Evolutionary conservation across 2,797 vertebrate genomes (phyloP), one percentile per base, ranked within the genome.

Genomic region (Cynopterus sphinx): DNA sequence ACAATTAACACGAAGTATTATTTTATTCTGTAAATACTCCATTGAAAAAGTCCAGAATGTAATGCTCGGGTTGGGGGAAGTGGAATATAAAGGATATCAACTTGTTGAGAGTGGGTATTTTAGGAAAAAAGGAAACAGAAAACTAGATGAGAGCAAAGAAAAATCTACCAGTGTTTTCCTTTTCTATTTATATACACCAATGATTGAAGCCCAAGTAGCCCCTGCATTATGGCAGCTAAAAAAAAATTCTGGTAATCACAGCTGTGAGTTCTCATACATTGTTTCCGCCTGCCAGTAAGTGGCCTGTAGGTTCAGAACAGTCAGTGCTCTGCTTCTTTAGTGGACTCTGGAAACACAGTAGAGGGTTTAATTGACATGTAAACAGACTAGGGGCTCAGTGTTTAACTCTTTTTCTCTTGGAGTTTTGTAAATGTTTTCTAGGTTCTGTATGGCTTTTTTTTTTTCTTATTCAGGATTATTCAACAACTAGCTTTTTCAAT

Each of bases 401-500:
- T 67, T 92, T 87, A 81, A 43, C 24, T 55, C 77, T 55, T 90
- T 68, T 77, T 70, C 33, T 85, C 68, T 83, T 68, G 41, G 46
- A 65, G 57, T 77, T 95, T 91, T 36, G 55, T 33, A 74, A 85
- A 95, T 94, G 59, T 79, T 78, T 95, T 75, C 70, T 59, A 93
- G 59, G 22, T 78, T 86, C 91, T 43, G 36, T 53, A 24, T 24
- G 22, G 15, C 6, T 65, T 70, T 61, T 9, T 65, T 73, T 71
- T 85, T 39, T 75, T 41, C 41, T 43, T 61, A 63, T 36, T 65
- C 65, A 83, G 74, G 79, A 93, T 19, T 87, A 74, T 36, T 39
- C 39, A 92, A 86, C 74, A 53, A 26, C 22, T 28, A 36, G 53
- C 21, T 71, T 68, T 78, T 70, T 28, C 46, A 75, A 83, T 67